Conservation (phyloP, 2,113 vertebrate species). For the Falco punctatus region DNA sequence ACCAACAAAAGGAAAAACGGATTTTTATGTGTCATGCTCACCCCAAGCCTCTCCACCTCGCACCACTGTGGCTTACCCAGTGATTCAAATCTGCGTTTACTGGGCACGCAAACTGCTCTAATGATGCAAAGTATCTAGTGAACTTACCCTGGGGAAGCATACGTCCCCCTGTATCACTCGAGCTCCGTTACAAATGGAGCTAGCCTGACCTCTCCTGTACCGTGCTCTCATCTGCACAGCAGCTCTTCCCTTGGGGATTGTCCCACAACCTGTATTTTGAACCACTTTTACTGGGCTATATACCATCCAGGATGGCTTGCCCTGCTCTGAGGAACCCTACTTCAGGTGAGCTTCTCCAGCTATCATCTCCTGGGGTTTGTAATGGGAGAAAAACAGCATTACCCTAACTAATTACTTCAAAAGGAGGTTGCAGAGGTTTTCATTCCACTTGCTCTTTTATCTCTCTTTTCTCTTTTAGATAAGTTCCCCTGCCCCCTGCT, state of each 20-base stretch:
- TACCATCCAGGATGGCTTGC: neutral
- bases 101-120: neutral
- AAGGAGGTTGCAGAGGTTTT: neutral
- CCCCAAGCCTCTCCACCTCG: neutral
- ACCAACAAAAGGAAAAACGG: accelerated
- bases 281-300: neutral
- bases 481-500: neutral
- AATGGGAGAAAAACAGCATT: neutral
- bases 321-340: neutral
- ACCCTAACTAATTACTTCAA: neutral
- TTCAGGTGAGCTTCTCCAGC: neutral
- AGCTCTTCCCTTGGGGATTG: neutral
- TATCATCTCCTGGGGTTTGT: neutral
- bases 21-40: neutral
- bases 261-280: neutral
- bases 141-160: accelerated
- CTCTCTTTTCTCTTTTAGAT: neutral
- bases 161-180: accelerated
- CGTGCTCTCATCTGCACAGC: neutral
- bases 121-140: neutral
- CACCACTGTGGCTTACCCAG: neutral
- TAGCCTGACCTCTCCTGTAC: neutral
- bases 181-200: accelerated
- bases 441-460: neutral
- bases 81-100: neutral